A percentile compares a stretch with the other conserved stretches of the same genome.
Evolutionary conservation across 2,113 vertebrate species (phyloP).

Genomic region (Pyxicephalus adspersus): DNA sequence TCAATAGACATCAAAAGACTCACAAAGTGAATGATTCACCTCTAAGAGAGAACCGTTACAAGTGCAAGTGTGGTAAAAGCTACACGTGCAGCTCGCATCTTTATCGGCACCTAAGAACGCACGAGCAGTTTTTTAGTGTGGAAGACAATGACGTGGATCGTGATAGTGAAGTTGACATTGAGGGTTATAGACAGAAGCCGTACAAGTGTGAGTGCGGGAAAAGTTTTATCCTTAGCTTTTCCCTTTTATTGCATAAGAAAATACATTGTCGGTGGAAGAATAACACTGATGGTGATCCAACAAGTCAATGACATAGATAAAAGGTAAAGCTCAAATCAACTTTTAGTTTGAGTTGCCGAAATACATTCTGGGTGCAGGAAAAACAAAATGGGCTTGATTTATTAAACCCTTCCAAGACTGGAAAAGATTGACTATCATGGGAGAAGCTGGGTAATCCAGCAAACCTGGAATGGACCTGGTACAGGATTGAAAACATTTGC

Average conservation of each 20-base stretch:
- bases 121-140: neutral
- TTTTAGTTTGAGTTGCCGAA: no score
- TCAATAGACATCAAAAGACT: slow-evolving; percentile 13
- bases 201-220: neutral
- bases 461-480: no score
- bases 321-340: no score
- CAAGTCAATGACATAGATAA: no score
- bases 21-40: neutral
- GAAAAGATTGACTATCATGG: no score
- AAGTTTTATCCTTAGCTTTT: neutral
- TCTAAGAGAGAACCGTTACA: neutral
- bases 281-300: no score
- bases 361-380: no score
- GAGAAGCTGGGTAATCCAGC: no score
- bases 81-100: neutral
- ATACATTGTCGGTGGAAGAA: neutral
- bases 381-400: no score
- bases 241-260: slow-evolving; percentile 9
- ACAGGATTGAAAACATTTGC: no score
- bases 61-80: neutral
- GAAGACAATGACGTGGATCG: neutral
- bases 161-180: neutral
- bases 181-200: neutral
- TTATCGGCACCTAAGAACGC: neutral
- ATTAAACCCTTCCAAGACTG: no score